Evolutionary conservation across 2,113 vertebrate species (phyloP), one percentile per base, ranked within the genome.

Genomic region (Mus pahari): DNA sequence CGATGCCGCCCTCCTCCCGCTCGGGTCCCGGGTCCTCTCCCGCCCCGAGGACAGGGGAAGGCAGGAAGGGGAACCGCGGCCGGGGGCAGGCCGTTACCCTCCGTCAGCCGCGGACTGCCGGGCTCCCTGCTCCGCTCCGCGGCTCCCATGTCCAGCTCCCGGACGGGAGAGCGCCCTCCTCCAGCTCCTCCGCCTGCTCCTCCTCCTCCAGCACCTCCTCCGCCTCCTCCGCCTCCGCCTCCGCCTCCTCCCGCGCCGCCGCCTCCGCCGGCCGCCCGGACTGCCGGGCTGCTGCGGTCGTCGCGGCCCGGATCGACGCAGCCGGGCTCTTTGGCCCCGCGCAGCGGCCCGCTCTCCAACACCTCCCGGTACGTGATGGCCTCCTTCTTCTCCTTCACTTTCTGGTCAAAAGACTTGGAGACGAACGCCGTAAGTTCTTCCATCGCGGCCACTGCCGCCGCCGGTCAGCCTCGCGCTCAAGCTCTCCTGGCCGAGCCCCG

Each of bases 381-480:
- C 96, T 99, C 99, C 98, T 99, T 99, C 98, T 99, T 99, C 98
- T 99, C 99, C 98, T 99, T 99, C 98, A 99, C 99, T 99, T 99
- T 99, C 98, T 99, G 99, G 98, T 99, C 99, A 98, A 99, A 99
- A 97, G 99, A 99, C 98, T 99, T 99, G 83, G 99, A 99, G 97
- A 99, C 99, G 98, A 99, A 99, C 91, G 99, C 99, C 95, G 99
- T 99, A 97, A 99, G 99, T 98, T 99, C 99, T 99, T 99, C 99
- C 99, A 99, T 99, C 98, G 99, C 98, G 98, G 98, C 97, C 97
- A 82, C 33, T 53, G 96, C 88, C 97, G 86, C 33, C 42, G 96
- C 88, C 55, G 70, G 84, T n/a, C 92, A 92, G 86, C 98, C 91
- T 89, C 96, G 92, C 68, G 94, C 98, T 94, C 97, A 87, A 92